Base-by-base conservation (phyloP, 2,888 invertebrate species). In the Gerris lacustris region DNA sequence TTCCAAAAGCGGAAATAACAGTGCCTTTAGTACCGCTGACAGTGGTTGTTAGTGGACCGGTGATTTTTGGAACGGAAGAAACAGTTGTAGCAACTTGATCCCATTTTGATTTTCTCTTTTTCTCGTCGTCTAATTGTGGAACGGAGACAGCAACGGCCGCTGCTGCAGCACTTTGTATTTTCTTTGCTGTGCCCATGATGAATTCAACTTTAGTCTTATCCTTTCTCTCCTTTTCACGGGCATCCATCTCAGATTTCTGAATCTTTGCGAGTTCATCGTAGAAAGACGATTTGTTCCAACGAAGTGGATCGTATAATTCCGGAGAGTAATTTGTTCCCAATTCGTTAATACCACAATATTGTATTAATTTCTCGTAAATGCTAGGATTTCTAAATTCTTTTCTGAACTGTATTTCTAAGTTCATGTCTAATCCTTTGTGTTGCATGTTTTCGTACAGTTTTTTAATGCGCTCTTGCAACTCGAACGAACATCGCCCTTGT, bases 371-470 rank as follows among this genome's bases (percentile, higher is more conserved):
- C 79, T 97, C 96, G 81, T 98, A 98, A 78, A 98, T 97, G 78
- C 96, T 96, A 0, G 97, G 97, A 83, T 98, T 98, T 69, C 96
- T 86, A 78, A 96, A 96, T 79, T 92, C 93, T 81, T 96, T 96
- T 74, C 92, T 86, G 76, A 89, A 88, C 79, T 96, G 95, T 75
- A 97, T 96, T 6, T 90, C 84, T 71, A 85, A 86, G 82, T 96
- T 97, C 90, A 96, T 91, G 78, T 96, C 92, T 15, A 92, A 90
- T 69, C 88, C 88, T 66, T 72, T 76, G 66, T 85, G 87, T 73
- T 87, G 82, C 89, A 92, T 91, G 79, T 88, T 87, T 71, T 86
- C 89, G 79, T 91, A 89, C 73, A 90, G 85, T 76, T 87, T 87
- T 0, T 87, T 83, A 62, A 96, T 92, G 79, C 91, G 91, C 0